A percentile compares a stretch with the other conserved stretches of the same genome.
Evolutionary conservation across 2,888 invertebrate genomes (phyloP).

Genomic region (Tryphoninae sp.): DNA sequence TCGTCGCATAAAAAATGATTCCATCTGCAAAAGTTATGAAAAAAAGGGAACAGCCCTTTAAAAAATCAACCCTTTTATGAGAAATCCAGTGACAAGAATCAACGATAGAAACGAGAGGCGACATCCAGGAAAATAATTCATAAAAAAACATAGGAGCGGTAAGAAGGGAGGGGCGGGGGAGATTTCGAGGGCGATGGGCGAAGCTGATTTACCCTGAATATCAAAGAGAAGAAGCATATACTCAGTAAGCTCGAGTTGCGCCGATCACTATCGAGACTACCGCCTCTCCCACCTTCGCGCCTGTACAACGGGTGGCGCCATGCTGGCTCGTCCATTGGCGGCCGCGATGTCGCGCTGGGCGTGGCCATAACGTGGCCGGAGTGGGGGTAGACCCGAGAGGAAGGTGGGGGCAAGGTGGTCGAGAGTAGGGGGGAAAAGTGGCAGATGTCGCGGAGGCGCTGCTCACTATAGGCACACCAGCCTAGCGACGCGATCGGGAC

Average conservation of each 20-base stretch:
- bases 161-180: background rate
- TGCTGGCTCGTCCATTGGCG: constrained; percentile 76
- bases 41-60: background rate
- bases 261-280: constrained; percentile 70
- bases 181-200: background rate
- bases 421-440: constrained; percentile 44
- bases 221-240: constrained; percentile 65
- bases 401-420: constrained; percentile 55
- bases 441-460: constrained; percentile 55
- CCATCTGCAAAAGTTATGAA: background rate
- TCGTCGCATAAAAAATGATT: background rate
- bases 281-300: constrained; percentile 57
- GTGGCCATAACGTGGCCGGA: constrained; percentile 62
- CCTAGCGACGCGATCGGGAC: constrained; percentile 59
- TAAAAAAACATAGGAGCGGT: constrained; percentile 47
- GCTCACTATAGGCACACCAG: constrained; percentile 62
- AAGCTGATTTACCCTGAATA: constrained; percentile 35
- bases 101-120: background rate
- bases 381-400: constrained; percentile 17
- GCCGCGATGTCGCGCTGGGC: constrained; percentile 67
- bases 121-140: background rate
- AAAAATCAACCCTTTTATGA: background rate
- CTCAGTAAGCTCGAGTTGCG: constrained; percentile 62
- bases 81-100: background rate
- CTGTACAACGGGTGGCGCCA: constrained; percentile 74